A percentile compares a stretch with the other conserved stretches of the same genome.
phyloP scores from a whole-genome alignment of 2,113 vertebrate genomes.

The Bujurquina vittata region DNA sequence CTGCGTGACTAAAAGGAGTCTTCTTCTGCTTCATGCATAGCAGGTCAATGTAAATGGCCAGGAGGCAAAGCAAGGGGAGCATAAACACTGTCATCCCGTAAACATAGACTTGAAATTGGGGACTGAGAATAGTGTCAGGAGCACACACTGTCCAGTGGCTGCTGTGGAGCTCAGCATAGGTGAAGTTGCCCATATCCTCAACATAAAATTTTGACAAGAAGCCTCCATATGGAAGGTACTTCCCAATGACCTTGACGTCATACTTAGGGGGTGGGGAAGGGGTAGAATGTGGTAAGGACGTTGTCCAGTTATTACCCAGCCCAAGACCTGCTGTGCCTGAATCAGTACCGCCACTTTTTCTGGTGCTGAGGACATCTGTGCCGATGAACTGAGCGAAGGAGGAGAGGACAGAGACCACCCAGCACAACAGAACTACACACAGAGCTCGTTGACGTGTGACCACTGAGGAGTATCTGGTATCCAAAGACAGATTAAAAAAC shows the following conservation, averaged over 20 bases:
- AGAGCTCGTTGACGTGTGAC: conserved; percentile 73
- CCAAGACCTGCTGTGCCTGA: conserved; percentile 41
- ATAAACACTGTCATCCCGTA: conserved; percentile 72
- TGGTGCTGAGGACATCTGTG: conserved; percentile 62
- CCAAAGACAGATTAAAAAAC: conserved; percentile 12
- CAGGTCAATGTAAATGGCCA: conserved; percentile 75
- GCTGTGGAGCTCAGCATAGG: conserved; percentile 74
- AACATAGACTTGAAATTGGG: conserved; percentile 77
- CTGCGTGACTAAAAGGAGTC: conserved; percentile 18
- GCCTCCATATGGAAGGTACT: conserved; percentile 74
- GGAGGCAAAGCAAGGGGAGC: conserved; percentile 75
- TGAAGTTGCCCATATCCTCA: conserved; percentile 71
- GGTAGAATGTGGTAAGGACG: conserved; percentile 30
- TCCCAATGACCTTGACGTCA: conserved; percentile 68
- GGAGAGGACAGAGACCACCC: conserved; percentile 78
- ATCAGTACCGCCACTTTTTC: neutral
- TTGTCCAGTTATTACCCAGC: conserved; percentile 65
- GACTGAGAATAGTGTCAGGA: conserved; percentile 72
- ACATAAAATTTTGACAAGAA: conserved; percentile 82
- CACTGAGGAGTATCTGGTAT: conserved; percentile 71
- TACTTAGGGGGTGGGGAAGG: conserved; percentile 29
- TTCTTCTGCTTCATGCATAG: conserved; percentile 60
- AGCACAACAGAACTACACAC: conserved; percentile 76
- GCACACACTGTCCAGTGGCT: conserved; percentile 79
- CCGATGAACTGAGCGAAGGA: conserved; percentile 82